Base-by-base conservation (phyloP, 1,140 invertebrate genomes). In the Kradibia gibbosae region DNA sequence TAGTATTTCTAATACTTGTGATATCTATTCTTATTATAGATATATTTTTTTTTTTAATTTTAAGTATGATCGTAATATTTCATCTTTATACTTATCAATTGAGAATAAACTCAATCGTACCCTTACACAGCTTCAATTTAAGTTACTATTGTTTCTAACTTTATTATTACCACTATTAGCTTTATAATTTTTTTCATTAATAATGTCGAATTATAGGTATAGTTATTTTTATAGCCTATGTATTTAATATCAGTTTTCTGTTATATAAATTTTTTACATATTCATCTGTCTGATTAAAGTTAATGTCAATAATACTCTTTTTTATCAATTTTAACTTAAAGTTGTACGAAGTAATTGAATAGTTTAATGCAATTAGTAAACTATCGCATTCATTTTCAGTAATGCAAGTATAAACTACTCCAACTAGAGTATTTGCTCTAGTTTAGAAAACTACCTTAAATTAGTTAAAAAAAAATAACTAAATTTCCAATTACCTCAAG, bases 401-500 rank as follows among this genome's bases (percentile, higher is more conserved):
- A 74, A 74, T 73, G 72, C 39, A 65, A 74, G 36, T 45, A 73
- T 34, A 48, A 71, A 80, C 62, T 80, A 80, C 55, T 75, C 34
- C 79, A 80, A 80, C 75, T 80, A 53, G 42, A n/a, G 31, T 80
- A 42, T 74, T 80, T 48, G 57, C 25, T 74, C 42, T 67, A 80
- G 57, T 67, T 74, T 53, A 1, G 31, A 31, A 39, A 80, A 75
- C 42, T 65, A 74, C 42, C 55, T 67, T 75, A 36, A 67, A 80
- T 74, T 74, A 74, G 55, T 65, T 80, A 0, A 65, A 60, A 80
- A 80, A 75, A 62, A n/a, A n/a, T 53, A 65, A 62, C 71, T 73
- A 31, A 48, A 80, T 80, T 80, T 55, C 60, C 73, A 39, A 80
- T 80, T 65, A 80, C 74, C 55, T 74, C 55, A 45, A 39, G 11